Evolutionary conservation across 2,797 vertebrate species (phyloP).

Genomic region (Poeciliopsis paucimaculata): DNA sequence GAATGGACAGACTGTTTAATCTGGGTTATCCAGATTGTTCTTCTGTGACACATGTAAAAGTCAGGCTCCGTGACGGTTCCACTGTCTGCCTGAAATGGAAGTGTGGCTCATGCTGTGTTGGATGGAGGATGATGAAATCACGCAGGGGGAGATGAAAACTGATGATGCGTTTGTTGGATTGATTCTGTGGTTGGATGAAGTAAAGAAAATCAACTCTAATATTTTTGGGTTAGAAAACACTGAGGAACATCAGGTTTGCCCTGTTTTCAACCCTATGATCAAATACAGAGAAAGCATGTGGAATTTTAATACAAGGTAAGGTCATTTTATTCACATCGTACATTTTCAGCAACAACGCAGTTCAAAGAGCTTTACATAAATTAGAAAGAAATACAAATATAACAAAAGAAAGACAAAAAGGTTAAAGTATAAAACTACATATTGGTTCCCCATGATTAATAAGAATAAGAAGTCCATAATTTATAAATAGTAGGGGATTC

Average conservation of each 20-base stretch:
- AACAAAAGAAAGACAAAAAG: too few relatives aligned
- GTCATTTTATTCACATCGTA: too few relatives aligned
- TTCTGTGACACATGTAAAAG: neutral
- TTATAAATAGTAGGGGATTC: too few relatives aligned
- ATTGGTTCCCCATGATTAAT: too few relatives aligned
- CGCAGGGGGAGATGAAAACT: neutral
- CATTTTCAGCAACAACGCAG: neutral
- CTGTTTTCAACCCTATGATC: neutral
- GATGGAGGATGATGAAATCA: neutral
- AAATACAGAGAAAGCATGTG: neutral
- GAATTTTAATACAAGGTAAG: neutral
- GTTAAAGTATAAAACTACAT: too few relatives aligned
- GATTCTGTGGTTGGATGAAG: neutral
- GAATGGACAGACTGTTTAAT: neutral
- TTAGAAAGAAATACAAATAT: too few relatives aligned
- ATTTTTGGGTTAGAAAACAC: neutral
- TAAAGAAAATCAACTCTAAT: slow-evolving; percentile 1
- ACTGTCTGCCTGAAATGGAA: neutral
- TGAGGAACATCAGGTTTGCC: neutral
- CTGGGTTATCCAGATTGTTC: neutral
- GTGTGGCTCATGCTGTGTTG: neutral
- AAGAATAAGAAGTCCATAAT: too few relatives aligned
- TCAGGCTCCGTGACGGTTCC: neutral
- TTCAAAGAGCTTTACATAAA: too few relatives aligned
- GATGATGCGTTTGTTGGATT: neutral